Base-by-base conservation (phyloP, 2,113 vertebrate genomes). In the Lasiurus borealis region DNA sequence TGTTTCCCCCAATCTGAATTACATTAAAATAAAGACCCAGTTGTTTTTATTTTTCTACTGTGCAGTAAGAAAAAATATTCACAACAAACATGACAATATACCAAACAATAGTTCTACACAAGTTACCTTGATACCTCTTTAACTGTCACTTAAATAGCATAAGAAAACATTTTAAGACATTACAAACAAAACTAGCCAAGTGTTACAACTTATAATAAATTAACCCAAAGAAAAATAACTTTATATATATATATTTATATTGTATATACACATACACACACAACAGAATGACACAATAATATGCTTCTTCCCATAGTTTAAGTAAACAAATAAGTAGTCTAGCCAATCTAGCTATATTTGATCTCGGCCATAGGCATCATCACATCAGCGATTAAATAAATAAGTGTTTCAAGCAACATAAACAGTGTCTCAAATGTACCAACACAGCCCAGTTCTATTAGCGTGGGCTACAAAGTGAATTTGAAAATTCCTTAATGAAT, bases 81-180 rank as follows among this genome's bases (percentile, higher is more conserved):
- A 99, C 99, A 99, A 99, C 99, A 99, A 99, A 99, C 99, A 99
- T 99, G 99, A 99, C 99, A 99, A 99, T 99, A 99, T 99, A 99
- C 99, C 99, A 99, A 99, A 99, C 99, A 99, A 99, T 99, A 99
- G 99, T 98, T 99, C 99, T 99, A 99, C 99, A 99, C 99, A 99
- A 99, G 99, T 99, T 99, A 99, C 99, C 99, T 98, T 98, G 98
- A 99, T 99, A 99, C 98, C 98, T 98, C 98, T 97, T 97, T 96
- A 97, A 97, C 96, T 98, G 98, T 98, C 98, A 99, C 98, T 99
- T 99, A 99, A 99, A 99, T 99, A 99, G 99, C 99, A 99, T 99
- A 99, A 99, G 99, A 99, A 99, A 99, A 99, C 99, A 99, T 99
- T 99, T 99, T 99, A 99, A 99, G 99, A 99, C 99, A 99, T 99